Evolutionary conservation across 1,140 invertebrate species (phyloP).

Genomic region (Bemisia tabaci): DNA sequence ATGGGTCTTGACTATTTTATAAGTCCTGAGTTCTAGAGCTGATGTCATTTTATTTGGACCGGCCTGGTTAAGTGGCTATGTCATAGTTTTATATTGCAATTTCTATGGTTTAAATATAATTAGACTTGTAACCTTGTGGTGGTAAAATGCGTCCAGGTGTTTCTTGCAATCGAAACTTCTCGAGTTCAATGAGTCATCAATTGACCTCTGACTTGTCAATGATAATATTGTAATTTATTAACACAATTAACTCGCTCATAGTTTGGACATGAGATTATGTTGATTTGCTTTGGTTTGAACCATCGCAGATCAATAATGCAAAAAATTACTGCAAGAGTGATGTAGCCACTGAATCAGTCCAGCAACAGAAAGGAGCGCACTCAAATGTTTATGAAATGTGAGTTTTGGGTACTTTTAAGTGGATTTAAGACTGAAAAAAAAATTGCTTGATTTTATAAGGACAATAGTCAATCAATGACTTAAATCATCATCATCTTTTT

Average conservation of each 20-base stretch:
- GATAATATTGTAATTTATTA: not conserved
- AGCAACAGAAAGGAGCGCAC: not conserved
- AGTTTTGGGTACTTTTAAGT: constrained; percentile 5
- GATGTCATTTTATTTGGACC: too few species aligned
- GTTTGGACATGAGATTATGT: not conserved
- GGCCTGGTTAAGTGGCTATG: too few species aligned
- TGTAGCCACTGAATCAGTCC: not conserved
- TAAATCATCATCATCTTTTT: not conserved
- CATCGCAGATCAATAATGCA: not conserved
- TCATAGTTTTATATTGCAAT: too few species aligned
- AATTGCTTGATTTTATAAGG: not conserved
- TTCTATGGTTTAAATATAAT: too few species aligned
- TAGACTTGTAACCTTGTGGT: too few species aligned
- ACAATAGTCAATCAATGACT: not conserved
- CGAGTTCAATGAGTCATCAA: too few species aligned
- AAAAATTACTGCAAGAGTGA: not conserved
- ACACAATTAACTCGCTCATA: not conserved
- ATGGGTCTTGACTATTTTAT: too few species aligned
- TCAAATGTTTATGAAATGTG: constrained; percentile 9
- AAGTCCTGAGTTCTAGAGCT: too few species aligned
- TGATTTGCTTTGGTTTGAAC: not conserved
- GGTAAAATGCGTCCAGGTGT: too few species aligned
- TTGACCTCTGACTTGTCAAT: too few species aligned
- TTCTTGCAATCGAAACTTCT: too few species aligned
- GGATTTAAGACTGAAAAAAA: not conserved